Base-by-base conservation (phyloP, 2,113 vertebrate species). In the Paracanthobrama guichenoti region DNA sequence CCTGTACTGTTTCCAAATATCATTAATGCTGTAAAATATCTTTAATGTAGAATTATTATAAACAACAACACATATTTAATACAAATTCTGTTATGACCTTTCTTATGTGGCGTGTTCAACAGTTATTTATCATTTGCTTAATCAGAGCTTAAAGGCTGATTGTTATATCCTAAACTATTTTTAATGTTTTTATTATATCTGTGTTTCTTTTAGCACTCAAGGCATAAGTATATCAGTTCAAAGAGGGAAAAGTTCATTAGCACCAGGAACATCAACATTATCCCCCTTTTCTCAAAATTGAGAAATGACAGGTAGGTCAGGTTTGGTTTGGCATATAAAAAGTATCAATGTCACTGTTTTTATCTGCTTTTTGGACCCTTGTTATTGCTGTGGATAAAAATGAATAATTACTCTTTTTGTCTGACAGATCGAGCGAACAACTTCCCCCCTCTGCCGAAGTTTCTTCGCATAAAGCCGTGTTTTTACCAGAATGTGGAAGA, bases 401-500 rank as follows among this genome's bases (percentile, higher is more conserved):
- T 73, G 5, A 60, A 48, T 10, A 3, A 18, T 69, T 3, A 26
- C 6, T 18, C 28, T 82, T 87, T 1, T 48, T 81, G 71, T 24
- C 9, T 88, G 20, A 87, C 64, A 99, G 97, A 94, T 1, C 95
- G 91, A 31, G 92, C 89, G 31, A 98, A 98, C 88, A 99, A 99
- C 90, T 99, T 98, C 86, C 97, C 98, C 0, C 97, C 97, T 0
- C 91, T 99, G 81, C 97, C 98, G 0, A 87, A 88, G 82, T 95
- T 98, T 50, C 75, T 98, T 28, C 96, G 92, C 2, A 91, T 99
- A 87, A 97, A 97, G 81, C 96, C 97, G 0, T 99, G 97, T 83
- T 99, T 98, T 93, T 98, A 98, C 91, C 98, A 99, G 86, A 96
- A 98, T 35, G 95, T 99, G 13, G 93, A 96, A 0, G 96, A 97